Evolutionary conservation across 2,113 vertebrate genomes (phyloP), one percentile per base, ranked within the genome.

Genomic region (Aphelocoma coerulescens): DNA sequence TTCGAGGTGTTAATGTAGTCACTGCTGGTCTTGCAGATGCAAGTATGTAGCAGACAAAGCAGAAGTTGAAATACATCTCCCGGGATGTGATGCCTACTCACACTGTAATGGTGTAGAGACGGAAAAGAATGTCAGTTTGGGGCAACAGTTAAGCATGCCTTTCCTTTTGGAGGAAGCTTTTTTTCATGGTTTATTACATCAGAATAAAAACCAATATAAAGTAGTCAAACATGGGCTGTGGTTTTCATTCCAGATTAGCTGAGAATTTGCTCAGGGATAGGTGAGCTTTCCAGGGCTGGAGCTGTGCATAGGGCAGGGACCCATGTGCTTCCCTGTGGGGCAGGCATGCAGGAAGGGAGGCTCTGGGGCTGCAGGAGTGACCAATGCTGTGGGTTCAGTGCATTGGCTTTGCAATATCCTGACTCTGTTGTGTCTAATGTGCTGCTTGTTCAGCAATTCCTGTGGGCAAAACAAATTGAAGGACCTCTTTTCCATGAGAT

Each of bases 351-450:
- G 59, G 17, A 43, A 16, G 30, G 26, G 21, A 55, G 7, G 33
- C 46, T 44, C 21, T 1, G 4, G 33, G 39, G 23, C 32, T 58
- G 66, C 3, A 2, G 35, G 48, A 49, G 35, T 35, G 54, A 32
- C 23, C 0, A 0, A 3, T 44, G 51, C 61, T 66, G 26, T 12
- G 43, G 1, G 11, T 41, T 28, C 30, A 20, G 26, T 44, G 41
- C 3, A 1, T 13, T 39, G 68, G 16, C 39, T 58, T 72, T 3
- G 2, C 66, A 71, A n/a, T 44, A 23, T 41, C 51, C 16, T 26
- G 16, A 1, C 8, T 41, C 17, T n/a, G 22, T 24, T 27, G 3
- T 30, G 43, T 59, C 21, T 3, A 0, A 33, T 7, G 11, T 1
- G 1, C 55, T 69, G 46, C 35, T 58, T 0, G 0, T 76, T 74